Conservation (phyloP, 2,888 invertebrate species). For the Antitype chi region DNA sequence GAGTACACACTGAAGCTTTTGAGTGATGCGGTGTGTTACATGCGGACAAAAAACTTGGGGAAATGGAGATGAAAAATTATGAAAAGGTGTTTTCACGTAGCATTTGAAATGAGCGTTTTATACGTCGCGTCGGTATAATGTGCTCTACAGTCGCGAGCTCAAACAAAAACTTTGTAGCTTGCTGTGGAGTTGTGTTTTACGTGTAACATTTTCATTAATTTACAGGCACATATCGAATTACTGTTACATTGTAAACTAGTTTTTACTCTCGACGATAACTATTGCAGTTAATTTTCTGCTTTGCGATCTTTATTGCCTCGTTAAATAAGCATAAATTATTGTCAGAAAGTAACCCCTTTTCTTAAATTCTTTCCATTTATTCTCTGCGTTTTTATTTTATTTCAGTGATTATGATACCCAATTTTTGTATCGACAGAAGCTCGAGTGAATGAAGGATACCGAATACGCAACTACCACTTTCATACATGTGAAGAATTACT, state of each 20-base stretch:
- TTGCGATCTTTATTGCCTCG: conserved; percentile 8
- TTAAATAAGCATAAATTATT: conserved; percentile 2
- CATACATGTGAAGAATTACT: conserved; percentile 1
- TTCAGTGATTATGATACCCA: background rate
- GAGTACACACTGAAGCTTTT: conserved; percentile 84
- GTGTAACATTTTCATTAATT: conserved; percentile 11
- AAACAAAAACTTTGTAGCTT: conserved; percentile 33
- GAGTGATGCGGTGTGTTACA: conserved; percentile 82
- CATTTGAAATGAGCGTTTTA: conserved; percentile 61
- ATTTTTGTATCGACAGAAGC: background rate
- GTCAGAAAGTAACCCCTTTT: background rate
- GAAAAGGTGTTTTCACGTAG: conserved; percentile 74
- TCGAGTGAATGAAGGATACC: background rate
- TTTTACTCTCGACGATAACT: conserved; percentile 9
- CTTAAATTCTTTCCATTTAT: background rate
- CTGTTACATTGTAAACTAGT: conserved; percentile 20
- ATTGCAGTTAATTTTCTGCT: conserved; percentile 11
- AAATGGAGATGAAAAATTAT: conserved; percentile 79
- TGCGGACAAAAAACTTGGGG: conserved; percentile 79
- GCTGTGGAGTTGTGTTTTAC: conserved; percentile 8
- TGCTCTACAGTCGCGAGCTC: conserved; percentile 34
- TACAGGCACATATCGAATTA: conserved; percentile 20
- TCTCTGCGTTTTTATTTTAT: background rate
- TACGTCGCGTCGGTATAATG: conserved; percentile 24
- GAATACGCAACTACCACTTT: background rate